Evolutionary conservation across 2,888 invertebrate genomes (phyloP).

Genomic region (Arge pagana): DNA sequence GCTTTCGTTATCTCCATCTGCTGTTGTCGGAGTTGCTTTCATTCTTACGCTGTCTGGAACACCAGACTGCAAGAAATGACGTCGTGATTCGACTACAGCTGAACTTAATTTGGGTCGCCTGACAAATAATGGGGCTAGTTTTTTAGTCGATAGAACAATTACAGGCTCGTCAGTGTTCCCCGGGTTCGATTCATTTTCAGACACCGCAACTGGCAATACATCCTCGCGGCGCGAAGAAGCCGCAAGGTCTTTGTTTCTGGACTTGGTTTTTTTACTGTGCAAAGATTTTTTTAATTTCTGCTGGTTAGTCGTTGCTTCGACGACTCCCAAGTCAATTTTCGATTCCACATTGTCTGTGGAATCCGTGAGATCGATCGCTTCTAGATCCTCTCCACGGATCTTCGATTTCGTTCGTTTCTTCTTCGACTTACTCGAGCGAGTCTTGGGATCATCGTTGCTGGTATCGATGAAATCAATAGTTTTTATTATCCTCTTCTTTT

Average conservation of each 20-base stretch:
- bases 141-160: no score
- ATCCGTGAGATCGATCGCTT: no score
- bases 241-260: no score
- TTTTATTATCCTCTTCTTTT: not conserved
- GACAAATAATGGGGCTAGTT: constrained; percentile 72
- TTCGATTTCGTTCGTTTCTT: constrained; percentile 12
- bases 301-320: constrained; percentile 5
- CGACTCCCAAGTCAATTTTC: no score
- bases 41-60: constrained; percentile 69
- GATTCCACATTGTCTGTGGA: no score
- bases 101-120: constrained; percentile 64
- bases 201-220: no score
- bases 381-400: no score
- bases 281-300: no score
- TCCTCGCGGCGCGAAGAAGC: no score
- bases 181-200: no score
- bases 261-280: no score
- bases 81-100: constrained; percentile 66
- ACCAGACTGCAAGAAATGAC: constrained; percentile 74
- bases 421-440: not conserved
- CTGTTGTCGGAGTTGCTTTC: constrained; percentile 61
- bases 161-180: no score
- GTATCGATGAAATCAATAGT: not conserved
- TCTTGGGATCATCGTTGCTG: not conserved
- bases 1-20: constrained; percentile 19